Conservation (phyloP, 2,888 invertebrate genomes). For the Malthinus seriepunctatus region DNA sequence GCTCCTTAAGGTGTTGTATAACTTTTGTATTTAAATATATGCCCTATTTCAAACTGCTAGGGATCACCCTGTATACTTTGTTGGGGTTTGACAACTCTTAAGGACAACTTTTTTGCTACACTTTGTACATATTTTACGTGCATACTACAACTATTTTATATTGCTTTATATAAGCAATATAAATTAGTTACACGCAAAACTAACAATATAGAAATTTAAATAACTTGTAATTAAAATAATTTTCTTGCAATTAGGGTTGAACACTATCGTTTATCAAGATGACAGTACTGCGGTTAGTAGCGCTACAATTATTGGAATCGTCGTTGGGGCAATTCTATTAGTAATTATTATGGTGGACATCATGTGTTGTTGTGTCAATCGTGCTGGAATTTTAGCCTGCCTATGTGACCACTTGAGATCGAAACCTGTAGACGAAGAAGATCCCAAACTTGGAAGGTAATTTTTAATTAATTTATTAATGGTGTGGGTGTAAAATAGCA, state of each 20-base stretch:
- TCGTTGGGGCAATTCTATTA: constrained; percentile 78
- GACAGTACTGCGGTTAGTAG: constrained; percentile 65
- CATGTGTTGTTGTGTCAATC: constrained; percentile 70
- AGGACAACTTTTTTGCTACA: background rate
- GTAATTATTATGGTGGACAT: constrained; percentile 84
- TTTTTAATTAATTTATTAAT: background rate
- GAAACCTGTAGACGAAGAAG: constrained; percentile 77
- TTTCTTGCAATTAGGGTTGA: constrained; percentile 36
- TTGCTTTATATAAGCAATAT: too few species aligned
- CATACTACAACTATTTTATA: background rate
- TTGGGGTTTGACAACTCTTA: background rate
- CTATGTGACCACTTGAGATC: constrained; percentile 65
- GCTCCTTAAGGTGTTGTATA: too few species aligned
- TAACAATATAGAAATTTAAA: too few species aligned
- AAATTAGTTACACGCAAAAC: too few species aligned
- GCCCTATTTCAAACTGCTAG: too few species aligned
- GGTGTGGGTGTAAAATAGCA: background rate
- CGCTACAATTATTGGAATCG: constrained; percentile 82
- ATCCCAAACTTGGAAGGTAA: constrained; percentile 83
- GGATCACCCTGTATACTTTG: too few species aligned
- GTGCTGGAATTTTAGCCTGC: constrained; percentile 70
- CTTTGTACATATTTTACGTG: background rate
- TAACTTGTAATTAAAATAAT: too few species aligned
- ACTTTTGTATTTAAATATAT: too few species aligned
- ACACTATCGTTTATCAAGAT: constrained; percentile 43